Percentiles rank a stretch among this genome's conserved stretches.
Evolutionary conservation across 1,140 invertebrate species (phyloP).

Genomic region (Saxidomus purpurata): DNA sequence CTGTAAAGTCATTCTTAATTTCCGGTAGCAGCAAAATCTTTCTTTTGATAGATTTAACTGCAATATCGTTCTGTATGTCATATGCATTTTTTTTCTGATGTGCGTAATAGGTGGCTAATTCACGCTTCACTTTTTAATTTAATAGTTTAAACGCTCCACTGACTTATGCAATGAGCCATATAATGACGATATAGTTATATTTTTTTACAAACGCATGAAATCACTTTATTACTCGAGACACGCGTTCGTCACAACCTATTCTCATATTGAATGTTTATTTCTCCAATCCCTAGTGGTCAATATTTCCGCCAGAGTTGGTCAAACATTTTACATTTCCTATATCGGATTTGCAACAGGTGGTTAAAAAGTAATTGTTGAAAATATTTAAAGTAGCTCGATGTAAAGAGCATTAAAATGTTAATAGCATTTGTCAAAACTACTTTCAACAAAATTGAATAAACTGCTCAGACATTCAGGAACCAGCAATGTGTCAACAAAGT

Average conservation of each 20-base stretch:
- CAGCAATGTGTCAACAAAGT: constrained; percentile 58
- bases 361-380: constrained; percentile 29
- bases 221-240: neutral
- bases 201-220: neutral
- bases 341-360: constrained; percentile 57
- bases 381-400: constrained; percentile 9
- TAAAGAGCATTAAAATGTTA: constrained; percentile 59
- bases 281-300: neutral
- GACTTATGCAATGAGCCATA: too few species aligned
- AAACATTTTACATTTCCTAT: constrained; percentile 25
- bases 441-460: constrained; percentile 54
- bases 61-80: too few species aligned
- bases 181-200: neutral
- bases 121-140: too few species aligned
- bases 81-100: too few species aligned
- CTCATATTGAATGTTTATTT: neutral
- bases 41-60: too few species aligned
- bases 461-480: constrained; percentile 62
- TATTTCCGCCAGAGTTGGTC: constrained; percentile 3
- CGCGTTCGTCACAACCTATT: neutral
- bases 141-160: too few species aligned
- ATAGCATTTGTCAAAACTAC: constrained; percentile 65
- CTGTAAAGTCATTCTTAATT: too few species aligned
- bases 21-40: too few species aligned
- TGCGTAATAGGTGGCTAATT: too few species aligned